phyloP scores from a whole-genome alignment of 2,888 invertebrate genomes.

The Portevinia maculata region DNA sequence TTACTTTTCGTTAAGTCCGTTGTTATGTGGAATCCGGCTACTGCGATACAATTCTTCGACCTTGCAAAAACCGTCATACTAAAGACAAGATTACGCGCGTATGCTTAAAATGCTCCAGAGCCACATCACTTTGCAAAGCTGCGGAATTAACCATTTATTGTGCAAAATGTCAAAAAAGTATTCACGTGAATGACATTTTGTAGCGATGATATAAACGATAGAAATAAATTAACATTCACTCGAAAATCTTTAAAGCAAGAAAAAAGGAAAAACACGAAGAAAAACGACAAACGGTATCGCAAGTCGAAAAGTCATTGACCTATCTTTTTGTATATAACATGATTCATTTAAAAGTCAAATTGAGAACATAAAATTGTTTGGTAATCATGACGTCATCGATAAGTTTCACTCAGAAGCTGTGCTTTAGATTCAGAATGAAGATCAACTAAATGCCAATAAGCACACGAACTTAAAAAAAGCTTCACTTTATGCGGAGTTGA shows the following conservation, averaged over 20 bases:
- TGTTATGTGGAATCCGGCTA: not conserved
- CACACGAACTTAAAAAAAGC: too few relatives aligned
- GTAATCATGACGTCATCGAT: too few relatives aligned
- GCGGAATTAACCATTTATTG: slow-evolving; percentile 16
- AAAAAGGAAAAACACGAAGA: slow-evolving; percentile 5
- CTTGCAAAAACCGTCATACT: slow-evolving; percentile 49
- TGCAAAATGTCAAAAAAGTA: slow-evolving; percentile 57
- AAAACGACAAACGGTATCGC: slow-evolving; percentile 34
- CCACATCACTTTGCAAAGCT: slow-evolving; percentile 8
- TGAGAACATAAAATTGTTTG: too few relatives aligned
- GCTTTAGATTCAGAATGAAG: too few relatives aligned
- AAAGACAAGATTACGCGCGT: slow-evolving; percentile 25
- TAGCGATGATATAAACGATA: slow-evolving; percentile 48
- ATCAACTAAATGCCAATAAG: too few relatives aligned
- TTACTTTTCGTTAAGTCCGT: slow-evolving; percentile 58
- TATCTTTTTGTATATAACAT: slow-evolving; percentile 33
- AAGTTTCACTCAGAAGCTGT: too few relatives aligned
- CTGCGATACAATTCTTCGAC: slow-evolving; percentile 37
- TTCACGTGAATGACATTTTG: slow-evolving; percentile 60
- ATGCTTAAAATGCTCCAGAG: slow-evolving; percentile 16
- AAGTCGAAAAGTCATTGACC: slow-evolving; percentile 60
- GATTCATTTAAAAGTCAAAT: slow-evolving; percentile 43
- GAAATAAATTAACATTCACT: slow-evolving; percentile 48
- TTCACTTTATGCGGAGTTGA: too few relatives aligned
- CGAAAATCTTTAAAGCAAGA: slow-evolving; percentile 35